Conservation (phyloP, 2,888 invertebrate genomes). For the Eupithecia tripunctaria region DNA sequence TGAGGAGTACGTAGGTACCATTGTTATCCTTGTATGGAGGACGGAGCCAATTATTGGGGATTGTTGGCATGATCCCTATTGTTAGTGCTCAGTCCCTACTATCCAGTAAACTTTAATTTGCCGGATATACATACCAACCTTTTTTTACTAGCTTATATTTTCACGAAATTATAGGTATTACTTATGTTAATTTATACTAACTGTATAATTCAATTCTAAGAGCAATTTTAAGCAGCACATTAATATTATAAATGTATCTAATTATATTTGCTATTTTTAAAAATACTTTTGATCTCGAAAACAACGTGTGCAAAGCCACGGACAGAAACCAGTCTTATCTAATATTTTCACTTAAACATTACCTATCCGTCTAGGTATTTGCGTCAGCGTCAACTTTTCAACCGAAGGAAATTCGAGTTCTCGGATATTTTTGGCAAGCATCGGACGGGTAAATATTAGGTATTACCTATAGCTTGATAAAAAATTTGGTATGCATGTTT, state of each 20-base stretch:
- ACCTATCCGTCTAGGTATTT: neutral
- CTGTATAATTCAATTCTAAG: too few species aligned
- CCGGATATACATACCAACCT: neutral
- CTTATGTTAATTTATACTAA: neutral
- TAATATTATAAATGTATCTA: too few species aligned
- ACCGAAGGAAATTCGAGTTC: neutral
- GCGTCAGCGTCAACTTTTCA: neutral
- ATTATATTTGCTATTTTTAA: too few species aligned
- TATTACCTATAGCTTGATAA: slow-evolving; percentile 28
- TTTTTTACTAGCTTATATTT: neutral
- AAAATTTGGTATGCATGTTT: slow-evolving; percentile 34
- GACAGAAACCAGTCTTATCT: neutral
- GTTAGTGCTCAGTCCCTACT: neutral
- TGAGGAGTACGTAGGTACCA: neutral
- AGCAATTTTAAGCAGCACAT: too few species aligned
- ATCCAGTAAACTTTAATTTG: neutral
- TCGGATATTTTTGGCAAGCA: neutral
- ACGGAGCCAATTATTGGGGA: neutral
- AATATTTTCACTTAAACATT: neutral
- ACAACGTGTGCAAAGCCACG: neutral
- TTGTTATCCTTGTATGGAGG: neutral
- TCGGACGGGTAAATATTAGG: slow-evolving; percentile 13
- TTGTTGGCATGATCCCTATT: neutral
- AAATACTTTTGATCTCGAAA: neutral
- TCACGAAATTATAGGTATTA: neutral